phyloP scores from a whole-genome alignment of 2,888 invertebrate genomes.

The Campopleginae sp. region DNA sequence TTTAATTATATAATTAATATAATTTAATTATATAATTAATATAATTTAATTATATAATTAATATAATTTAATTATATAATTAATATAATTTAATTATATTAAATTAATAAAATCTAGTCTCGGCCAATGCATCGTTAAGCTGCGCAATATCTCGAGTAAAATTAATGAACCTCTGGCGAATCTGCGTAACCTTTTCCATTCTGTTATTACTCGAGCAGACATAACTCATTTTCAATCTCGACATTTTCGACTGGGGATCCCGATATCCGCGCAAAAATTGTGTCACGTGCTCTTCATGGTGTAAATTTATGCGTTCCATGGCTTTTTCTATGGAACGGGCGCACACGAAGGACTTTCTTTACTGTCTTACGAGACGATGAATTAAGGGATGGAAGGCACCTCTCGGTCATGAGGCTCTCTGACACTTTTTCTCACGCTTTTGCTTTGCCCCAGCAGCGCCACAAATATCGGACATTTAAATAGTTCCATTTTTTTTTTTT shows the following conservation, averaged over 20 bases:
- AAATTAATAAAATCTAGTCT: neutral
- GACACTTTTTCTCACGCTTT: neutral
- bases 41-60: too few relatives aligned
- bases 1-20: too few relatives aligned
- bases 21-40: too few relatives aligned
- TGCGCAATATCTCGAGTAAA: neutral
- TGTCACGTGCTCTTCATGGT: neutral
- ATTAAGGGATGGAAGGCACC: neutral
- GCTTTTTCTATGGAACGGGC: neutral
- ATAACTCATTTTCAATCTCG: slow-evolving; percentile 10
- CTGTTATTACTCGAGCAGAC: neutral
- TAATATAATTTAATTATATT: too few relatives aligned
- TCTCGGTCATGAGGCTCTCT: neutral
- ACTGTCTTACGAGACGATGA: neutral
- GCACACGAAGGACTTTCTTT: neutral
- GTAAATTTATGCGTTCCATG: slow-evolving; percentile 1
- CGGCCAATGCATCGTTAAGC: neutral
- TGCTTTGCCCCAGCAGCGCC: neutral
- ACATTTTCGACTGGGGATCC: neutral
- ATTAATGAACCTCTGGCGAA: neutral
- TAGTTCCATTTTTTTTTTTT: neutral
- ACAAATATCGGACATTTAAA: neutral
- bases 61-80: too few relatives aligned
- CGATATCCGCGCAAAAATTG: neutral
- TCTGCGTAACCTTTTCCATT: neutral